Evolutionary conservation across 2,797 vertebrate species (phyloP).

Genomic region (Ambastaia sidthimunki): DNA sequence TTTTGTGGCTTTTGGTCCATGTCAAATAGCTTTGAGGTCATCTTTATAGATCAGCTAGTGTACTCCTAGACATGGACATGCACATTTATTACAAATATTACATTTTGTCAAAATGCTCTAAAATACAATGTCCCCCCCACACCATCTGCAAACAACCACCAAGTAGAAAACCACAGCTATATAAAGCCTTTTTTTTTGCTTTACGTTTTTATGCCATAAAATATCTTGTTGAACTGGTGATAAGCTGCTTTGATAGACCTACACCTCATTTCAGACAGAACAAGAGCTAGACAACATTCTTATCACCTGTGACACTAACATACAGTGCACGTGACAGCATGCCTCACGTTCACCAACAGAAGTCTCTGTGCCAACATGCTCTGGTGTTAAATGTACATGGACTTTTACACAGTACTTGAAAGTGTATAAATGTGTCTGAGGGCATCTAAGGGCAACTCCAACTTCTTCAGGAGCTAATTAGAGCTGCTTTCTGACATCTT

Average conservation of each 20-base stretch:
- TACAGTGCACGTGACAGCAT: no score
- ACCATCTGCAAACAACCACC: not conserved
- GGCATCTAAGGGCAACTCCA: not conserved
- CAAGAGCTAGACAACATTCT: not conserved
- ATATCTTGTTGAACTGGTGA: not conserved
- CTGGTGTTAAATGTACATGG: not conserved
- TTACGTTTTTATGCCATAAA: not conserved
- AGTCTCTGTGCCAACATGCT: constrained; percentile 2
- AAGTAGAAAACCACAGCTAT: not conserved
- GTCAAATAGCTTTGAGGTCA: not conserved
- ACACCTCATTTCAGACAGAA: not conserved
- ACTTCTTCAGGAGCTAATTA: constrained; percentile 31
- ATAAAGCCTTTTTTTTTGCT: no score
- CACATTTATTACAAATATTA: no score
- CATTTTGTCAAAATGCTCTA: not conserved
- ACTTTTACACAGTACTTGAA: not conserved
- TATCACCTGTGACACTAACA: no score
- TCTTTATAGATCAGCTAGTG: not conserved
- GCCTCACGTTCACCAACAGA: constrained; percentile 10
- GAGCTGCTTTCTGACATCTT: constrained; percentile 11
- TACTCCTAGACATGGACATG: not conserved
- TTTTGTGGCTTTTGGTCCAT: no score
- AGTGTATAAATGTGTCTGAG: constrained; percentile 1
- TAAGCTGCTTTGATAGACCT: not conserved
- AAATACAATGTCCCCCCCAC: not conserved